These are phyloP conservation scores for Zaprionus nigranus DNA, from an alignment of 1,140 invertebrate genomes.

Conservation along the genomic window DNA sequence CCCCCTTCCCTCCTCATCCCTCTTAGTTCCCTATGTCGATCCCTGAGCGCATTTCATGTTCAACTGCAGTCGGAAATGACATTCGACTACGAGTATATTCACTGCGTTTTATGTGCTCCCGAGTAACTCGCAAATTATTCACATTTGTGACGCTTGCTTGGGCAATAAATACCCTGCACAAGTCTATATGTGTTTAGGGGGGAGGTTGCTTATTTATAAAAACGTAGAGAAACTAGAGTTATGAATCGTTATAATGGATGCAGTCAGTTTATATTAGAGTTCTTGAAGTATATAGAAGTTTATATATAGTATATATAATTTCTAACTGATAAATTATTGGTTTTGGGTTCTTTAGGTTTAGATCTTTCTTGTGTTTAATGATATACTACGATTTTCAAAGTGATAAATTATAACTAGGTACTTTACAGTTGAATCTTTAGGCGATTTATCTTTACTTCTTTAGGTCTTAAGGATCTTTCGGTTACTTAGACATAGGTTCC, in stretches of 20 bases:
- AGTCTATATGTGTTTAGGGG: neutral
- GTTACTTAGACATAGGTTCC: neutral
- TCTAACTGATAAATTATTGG: neutral
- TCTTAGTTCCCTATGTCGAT: neutral
- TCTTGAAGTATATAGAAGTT: too few species aligned
- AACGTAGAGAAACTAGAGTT: neutral
- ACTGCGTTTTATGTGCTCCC: conserved; percentile 62
- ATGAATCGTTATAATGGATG: too few species aligned
- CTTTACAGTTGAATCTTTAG: neutral
- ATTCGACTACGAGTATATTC: conserved; percentile 60
- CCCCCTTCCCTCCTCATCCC: neutral
- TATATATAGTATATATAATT: too few species aligned
- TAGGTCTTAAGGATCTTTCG: neutral
- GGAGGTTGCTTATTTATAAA: neutral
- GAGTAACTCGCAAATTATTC: conserved; percentile 51
- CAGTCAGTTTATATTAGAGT: too few species aligned
- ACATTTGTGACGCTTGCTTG: conserved; percentile 46
- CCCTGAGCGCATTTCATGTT: conserved; percentile 48
- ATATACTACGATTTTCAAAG: neutral
- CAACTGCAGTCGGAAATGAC: conserved; percentile 74
- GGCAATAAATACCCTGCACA: neutral
- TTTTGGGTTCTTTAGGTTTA: too few species aligned
- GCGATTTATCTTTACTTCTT: too few species aligned
- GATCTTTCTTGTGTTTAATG: too few species aligned
- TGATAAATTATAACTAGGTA: neutral